Base-by-base conservation (phyloP, 2,888 invertebrate species). In the Caenorhabditis macrosperma region DNA sequence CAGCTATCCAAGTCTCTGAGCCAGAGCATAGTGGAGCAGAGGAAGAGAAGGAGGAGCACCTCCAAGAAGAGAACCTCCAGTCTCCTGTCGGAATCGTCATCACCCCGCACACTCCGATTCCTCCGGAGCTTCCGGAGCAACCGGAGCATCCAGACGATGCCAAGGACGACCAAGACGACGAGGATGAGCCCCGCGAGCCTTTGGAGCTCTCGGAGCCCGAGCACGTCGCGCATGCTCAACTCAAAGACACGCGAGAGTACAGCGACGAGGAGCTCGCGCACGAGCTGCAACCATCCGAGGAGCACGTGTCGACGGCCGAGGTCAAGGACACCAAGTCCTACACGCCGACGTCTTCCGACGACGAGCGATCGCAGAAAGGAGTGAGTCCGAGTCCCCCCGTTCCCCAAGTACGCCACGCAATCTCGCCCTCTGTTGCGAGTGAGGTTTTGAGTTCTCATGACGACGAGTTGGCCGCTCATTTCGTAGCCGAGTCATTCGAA, bases 101-200 rank as follows among this genome's bases (percentile, higher is more conserved):
- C 46, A 81, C 83, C 28, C 83, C 83, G 38, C 78, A 78, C 41
- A 83, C 80, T 33, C 82, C 84, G 17, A 17, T 77, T 12, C 80
- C 82, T 20, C 74, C 78, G 20, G 72, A 71, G 28, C 63, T 78
- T 44, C 74, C 79, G 35, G 81, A 82, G n/a, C n/a, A n/a, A n/a
- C n/a, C n/a, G n/a, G 72, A 71, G 28, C 63, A 80, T 44, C 74
- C 79, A 33, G 81, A 82, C 46, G 33, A 33, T n/a, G n/a, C n/a
- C n/a, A n/a, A n/a, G n/a, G 81, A 84, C n/a, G 52, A 54, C 35
- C 30, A 64, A 0, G 67, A 68, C n/a, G 68, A 75, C 10, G 69
- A 81, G 20, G 69, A 68, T 30, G 74, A 77, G n/a, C 69, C 79
- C n/a, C 76, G 76, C 26, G 82, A 83, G 30, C 78, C 82, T 7